These are phyloP conservation scores for Andrena hattorfiana DNA, from an alignment of 2,888 invertebrate genomes.

Conservation along the genomic window DNA sequence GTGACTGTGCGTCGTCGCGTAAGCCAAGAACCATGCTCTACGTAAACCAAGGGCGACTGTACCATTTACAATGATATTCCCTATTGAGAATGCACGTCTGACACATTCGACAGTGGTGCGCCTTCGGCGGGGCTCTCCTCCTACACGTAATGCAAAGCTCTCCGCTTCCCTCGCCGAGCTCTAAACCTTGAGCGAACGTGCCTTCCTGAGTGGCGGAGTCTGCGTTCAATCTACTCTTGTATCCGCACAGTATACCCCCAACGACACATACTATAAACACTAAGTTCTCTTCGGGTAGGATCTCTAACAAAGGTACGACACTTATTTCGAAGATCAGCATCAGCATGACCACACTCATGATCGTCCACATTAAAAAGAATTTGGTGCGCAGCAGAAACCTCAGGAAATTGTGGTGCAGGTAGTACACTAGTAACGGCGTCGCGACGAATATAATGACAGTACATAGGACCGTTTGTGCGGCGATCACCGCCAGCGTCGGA, in stretches of 20 bases:
- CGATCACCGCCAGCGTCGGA: conserved; percentile 80
- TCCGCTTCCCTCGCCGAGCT: conserved; percentile 79
- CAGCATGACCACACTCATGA: conserved; percentile 89
- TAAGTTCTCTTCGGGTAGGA: conserved; percentile 89
- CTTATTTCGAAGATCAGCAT: conserved; percentile 90
- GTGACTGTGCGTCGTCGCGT: neutral
- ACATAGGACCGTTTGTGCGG: conserved; percentile 80
- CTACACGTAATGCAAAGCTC: conserved; percentile 88
- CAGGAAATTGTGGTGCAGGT: conserved; percentile 81
- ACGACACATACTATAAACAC: conserved; percentile 86
- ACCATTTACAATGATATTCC: conserved; percentile 94
- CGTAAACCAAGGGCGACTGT: conserved; percentile 45
- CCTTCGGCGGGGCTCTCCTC: conserved; percentile 88
- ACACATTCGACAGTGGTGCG: conserved; percentile 93
- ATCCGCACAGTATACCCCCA: conserved; percentile 85
- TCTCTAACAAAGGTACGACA: conserved; percentile 90
- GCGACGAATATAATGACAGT: conserved; percentile 79
- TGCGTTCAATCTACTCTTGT: conserved; percentile 80
- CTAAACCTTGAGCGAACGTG: conserved; percentile 73
- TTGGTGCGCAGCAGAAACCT: conserved; percentile 87
- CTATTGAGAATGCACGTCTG: conserved; percentile 92
- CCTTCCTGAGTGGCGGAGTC: conserved; percentile 76
- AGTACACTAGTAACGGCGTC: conserved; percentile 81
- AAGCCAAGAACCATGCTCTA: neutral
- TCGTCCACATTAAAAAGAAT: conserved; percentile 92